Evolutionary conservation across 1,140 invertebrate genomes (phyloP), one percentile per base, ranked within the genome.

Genomic region (Drosophila oshimai): DNA sequence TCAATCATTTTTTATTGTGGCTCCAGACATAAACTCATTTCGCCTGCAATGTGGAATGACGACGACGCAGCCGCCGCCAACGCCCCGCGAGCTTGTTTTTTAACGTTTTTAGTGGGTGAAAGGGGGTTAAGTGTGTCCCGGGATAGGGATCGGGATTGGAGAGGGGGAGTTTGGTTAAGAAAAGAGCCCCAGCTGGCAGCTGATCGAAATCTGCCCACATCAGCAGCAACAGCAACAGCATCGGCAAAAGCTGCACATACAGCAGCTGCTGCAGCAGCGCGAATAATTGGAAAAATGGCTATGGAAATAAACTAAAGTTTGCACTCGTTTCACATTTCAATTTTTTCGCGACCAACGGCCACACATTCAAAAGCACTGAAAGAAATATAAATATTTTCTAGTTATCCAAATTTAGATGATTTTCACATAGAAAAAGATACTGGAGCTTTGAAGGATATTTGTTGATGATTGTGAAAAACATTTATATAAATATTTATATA

Each of bases 1-100:
- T 86, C 81, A 86, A 86, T 88, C 81, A 86, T 86, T 81, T 86
- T 86, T 86, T 86, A 86, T 86, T 86, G 79, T 81, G 83, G 73
- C 81, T 46, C 72, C 81, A 87, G 81, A 86, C 81, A 87, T 74
- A 81, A 86, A 86, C 81, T 87, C 81, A 86, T 86, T 86, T 86
- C 77, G 83, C 68, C 58, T 87, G 81, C 81, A 76, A 73, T 78
- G 74, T 55, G 64, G 34, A 50, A 51, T 39, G 49, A 46, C 37
- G 46, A 53, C 62, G 45, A n/a, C n/a, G n/a, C n/a, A 20, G 41
- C 46, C 49, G 77, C 79, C 67, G 77, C 72, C 78, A 73, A 83
- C 79, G 80, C 79, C 80, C 79, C 65, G 49, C 53, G 58, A 77
- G 69, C 74, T 54, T 12, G 31, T 31, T 7, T 20, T 15, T 17